These are phyloP conservation scores for Syrmaticus mikado DNA, from an alignment of 2,113 vertebrate genomes.

Conservation along the genomic window DNA sequence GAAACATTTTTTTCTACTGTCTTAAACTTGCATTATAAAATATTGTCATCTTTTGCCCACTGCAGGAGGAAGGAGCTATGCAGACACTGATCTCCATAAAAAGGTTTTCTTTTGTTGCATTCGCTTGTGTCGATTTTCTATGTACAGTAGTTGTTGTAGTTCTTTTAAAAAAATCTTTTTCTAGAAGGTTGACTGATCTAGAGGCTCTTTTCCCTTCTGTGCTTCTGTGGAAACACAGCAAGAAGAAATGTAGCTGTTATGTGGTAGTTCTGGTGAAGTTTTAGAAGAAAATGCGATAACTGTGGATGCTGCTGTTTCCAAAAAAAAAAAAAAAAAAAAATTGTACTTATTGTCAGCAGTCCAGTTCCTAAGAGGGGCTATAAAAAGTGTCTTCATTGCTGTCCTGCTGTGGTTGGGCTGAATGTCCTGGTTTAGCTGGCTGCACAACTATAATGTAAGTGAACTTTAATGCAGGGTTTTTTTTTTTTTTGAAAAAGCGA, in stretches of 20 bases:
- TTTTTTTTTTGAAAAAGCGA: not conserved
- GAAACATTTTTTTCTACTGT: not conserved
- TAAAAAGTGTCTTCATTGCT: not conserved
- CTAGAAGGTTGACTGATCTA: not conserved
- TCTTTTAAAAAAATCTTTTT: not conserved
- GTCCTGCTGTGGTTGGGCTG: not conserved
- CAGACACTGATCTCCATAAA: not conserved
- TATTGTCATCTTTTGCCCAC: not conserved
- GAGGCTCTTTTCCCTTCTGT: not conserved
- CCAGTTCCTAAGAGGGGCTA: not conserved
- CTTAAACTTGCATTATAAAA: not conserved
- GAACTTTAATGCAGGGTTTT: not conserved
- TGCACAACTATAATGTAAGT: not conserved
- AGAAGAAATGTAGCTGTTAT: not conserved
- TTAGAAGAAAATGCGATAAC: not conserved
- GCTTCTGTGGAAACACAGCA: not conserved
- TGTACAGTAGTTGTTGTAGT: not conserved
- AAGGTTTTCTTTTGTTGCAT: not conserved
- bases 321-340: not conserved
- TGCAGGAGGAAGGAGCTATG: not conserved
- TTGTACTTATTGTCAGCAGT: not conserved
- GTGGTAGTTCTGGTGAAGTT: not conserved
- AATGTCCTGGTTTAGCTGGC: not conserved
- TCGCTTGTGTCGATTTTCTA: not conserved
- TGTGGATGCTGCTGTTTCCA: not conserved